phyloP scores from a whole-genome alignment of 2,888 invertebrate species.

The Drosophila pseudotakahashii region DNA sequence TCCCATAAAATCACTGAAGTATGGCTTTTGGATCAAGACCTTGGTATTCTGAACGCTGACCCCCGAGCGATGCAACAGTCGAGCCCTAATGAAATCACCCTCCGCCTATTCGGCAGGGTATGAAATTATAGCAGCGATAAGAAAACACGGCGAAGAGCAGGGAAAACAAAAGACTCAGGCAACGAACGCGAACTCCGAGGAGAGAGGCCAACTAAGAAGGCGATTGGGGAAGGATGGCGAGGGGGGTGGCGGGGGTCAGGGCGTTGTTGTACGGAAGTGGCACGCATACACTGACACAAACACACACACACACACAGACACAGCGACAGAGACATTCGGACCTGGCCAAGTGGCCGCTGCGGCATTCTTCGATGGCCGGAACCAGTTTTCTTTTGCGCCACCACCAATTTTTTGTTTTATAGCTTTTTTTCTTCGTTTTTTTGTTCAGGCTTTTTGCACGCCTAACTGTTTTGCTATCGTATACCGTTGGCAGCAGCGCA shows the following conservation, averaged over 20 bases:
- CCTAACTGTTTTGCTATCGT: slow-evolving; percentile 70
- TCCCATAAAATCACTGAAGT: slow-evolving; percentile 18
- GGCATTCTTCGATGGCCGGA: slow-evolving; percentile 73
- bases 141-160: slow-evolving; percentile 32
- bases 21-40: slow-evolving; percentile 6
- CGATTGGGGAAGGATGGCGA: slow-evolving; percentile 5
- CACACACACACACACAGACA: slow-evolving; percentile 13
- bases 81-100: slow-evolving; percentile 10
- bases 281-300: slow-evolving; percentile 56
- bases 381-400: slow-evolving; percentile 70
- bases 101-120: slow-evolving; percentile 4
- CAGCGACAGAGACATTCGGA: slow-evolving; percentile 26
- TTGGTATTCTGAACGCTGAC: slow-evolving; percentile 20
- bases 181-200: slow-evolving; percentile 63
- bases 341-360: slow-evolving; percentile 52
- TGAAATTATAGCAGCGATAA: slow-evolving; percentile 27
- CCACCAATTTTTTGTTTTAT: slow-evolving; percentile 57
- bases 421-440: slow-evolving; percentile 44
- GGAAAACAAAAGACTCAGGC: slow-evolving; percentile 72
- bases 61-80: slow-evolving; percentile 12
- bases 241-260: slow-evolving; percentile 29
- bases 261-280: slow-evolving; percentile 67
- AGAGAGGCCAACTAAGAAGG: not conserved
- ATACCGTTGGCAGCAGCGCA: slow-evolving; percentile 65
- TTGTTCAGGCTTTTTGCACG: slow-evolving; percentile 65